phyloP scores from a whole-genome alignment of 1,140 invertebrate species.

The Macrosteles quadrilineatus region DNA sequence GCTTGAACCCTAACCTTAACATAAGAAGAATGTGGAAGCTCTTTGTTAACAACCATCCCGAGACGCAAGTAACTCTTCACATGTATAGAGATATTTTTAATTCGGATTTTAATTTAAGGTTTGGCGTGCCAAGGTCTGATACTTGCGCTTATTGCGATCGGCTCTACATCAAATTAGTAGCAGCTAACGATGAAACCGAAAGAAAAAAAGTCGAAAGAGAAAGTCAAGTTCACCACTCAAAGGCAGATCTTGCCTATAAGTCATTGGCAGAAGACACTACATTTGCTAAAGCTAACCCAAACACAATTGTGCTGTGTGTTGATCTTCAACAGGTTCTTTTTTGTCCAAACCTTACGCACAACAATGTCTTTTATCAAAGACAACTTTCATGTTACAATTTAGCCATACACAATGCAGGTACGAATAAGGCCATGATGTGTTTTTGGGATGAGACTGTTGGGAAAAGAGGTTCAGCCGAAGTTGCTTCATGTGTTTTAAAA shows the following conservation, averaged over 20 bases:
- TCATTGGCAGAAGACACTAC: conserved; percentile 9
- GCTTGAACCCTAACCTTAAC: no score
- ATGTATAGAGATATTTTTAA: not conserved
- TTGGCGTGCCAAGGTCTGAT: conserved; percentile 24
- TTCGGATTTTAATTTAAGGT: conserved; percentile 7
- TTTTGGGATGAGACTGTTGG: not conserved
- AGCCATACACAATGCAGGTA: not conserved
- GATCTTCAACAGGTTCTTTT: conserved; percentile 7
- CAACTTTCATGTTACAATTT: conserved; percentile 19
- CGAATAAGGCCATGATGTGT: not conserved
- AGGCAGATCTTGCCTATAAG: not conserved
- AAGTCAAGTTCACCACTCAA: no score
- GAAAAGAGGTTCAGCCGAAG: conserved; percentile 20
- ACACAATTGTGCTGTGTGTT: not conserved
- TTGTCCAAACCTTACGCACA: no score
- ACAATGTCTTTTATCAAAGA: not conserved
- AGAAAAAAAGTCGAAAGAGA: no score
- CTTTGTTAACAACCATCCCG: not conserved
- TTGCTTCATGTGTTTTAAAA: conserved; percentile 15
- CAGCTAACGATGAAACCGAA: no score
- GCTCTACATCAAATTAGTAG: not conserved
- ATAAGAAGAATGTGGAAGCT: no score
- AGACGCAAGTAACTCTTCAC: no score
- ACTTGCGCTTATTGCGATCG: not conserved
- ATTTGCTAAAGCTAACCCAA: not conserved